Evolutionary conservation across 2,888 invertebrate species (phyloP).

Genomic region (Acrobasis suavella): DNA sequence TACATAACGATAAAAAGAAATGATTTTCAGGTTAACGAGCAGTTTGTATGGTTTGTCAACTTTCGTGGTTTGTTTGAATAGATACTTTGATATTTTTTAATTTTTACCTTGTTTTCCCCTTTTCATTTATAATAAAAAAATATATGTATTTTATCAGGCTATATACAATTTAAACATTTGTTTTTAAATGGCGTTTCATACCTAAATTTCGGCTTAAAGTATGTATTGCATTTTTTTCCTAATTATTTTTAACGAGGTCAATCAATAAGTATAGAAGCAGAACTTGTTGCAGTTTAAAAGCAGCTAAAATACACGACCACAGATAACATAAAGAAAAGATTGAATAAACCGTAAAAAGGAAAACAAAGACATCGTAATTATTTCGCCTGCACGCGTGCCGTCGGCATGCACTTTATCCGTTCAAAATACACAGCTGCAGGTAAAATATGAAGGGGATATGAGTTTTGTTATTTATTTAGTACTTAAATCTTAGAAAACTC

Average conservation of each 20-base stretch:
- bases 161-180: too few relatives aligned
- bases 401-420: conserved; percentile 39
- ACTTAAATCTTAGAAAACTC: too few relatives aligned
- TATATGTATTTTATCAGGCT: too few relatives aligned
- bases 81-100: conserved; percentile 26
- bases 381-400: conserved; percentile 46
- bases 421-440: conserved; percentile 17
- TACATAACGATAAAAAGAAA: conserved; percentile 42
- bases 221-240: too few relatives aligned
- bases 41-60: conserved; percentile 8
- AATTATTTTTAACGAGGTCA: too few relatives aligned
- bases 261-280: too few relatives aligned
- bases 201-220: too few relatives aligned
- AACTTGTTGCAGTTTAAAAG: too few relatives aligned
- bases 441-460: conserved; percentile 29
- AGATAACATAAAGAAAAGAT: too few relatives aligned
- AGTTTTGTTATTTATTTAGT: conserved; percentile 23
- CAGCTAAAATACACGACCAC: too few relatives aligned
- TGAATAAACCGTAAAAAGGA: neutral
- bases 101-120: neutral
- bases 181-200: too few relatives aligned
- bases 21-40: conserved; percentile 15
- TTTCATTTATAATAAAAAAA: neutral
- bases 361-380: conserved; percentile 32
- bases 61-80: neutral